These are phyloP conservation scores for Intellagama lesueurii DNA, from an alignment of 2,797 vertebrate genomes.

Conservation along the genomic window DNA sequence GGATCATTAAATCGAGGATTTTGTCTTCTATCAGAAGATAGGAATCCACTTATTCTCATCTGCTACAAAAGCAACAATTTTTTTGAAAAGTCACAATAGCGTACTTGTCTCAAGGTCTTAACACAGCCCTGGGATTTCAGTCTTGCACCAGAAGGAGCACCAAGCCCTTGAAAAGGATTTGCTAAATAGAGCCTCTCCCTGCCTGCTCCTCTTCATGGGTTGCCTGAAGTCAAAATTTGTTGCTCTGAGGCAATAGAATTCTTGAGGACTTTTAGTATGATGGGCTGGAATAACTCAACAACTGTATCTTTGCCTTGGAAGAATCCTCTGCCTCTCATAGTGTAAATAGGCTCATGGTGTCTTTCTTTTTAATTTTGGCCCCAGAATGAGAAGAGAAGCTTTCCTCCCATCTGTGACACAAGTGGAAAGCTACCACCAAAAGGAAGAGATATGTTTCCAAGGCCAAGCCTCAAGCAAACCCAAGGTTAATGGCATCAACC, in stretches of 20 bases:
- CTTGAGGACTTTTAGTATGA: not conserved
- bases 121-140: constrained; percentile 10
- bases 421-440: too few relatives aligned
- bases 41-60: constrained; percentile 15
- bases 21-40: constrained; percentile 3
- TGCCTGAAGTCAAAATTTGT: constrained; percentile 10
- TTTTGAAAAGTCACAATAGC: not conserved
- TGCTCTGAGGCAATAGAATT: constrained; percentile 1
- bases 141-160: not conserved
- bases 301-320: not conserved
- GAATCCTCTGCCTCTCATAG: not conserved
- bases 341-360: not conserved
- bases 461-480: not conserved
- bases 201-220: not conserved
- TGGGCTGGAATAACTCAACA: not conserved
- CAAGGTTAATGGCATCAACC: not conserved
- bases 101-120: not conserved
- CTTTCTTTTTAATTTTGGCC: not conserved
- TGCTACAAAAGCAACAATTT: not conserved
- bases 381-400: not conserved
- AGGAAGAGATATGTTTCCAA: not conserved
- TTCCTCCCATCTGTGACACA: not conserved
- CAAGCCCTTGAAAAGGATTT: not conserved
- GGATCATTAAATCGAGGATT: constrained; percentile 6
- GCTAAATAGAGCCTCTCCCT: not conserved